Percentiles rank a stretch among this genome's conserved stretches.
Conservation (phyloP, 2,888 invertebrate species). For the Autographa gamma region DNA sequence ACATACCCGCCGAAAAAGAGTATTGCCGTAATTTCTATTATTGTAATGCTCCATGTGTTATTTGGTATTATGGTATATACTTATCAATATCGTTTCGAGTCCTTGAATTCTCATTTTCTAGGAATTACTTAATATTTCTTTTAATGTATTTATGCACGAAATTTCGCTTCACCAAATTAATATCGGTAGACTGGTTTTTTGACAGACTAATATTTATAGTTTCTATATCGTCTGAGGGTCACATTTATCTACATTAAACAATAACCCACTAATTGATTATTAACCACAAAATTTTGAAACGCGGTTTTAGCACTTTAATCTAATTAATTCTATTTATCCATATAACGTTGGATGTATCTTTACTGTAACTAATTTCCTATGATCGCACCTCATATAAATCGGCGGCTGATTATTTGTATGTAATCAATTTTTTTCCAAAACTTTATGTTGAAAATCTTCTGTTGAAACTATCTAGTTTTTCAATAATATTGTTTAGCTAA, state of each 20-base stretch:
- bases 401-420: too few species aligned
- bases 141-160: slow-evolving; percentile 1
- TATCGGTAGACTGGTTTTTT: neutral
- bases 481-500: neutral
- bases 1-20: too few species aligned
- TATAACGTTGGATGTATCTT: neutral
- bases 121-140: neutral
- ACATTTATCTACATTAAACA: neutral
- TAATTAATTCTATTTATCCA: neutral
- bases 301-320: neutral
- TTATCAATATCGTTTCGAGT: neutral
- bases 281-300: neutral
- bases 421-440: too few species aligned
- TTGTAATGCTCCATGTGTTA: too few species aligned
- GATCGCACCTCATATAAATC: too few species aligned
- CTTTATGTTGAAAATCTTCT: too few species aligned
- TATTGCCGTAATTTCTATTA: too few species aligned
- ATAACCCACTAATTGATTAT: neutral
- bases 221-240: neutral
- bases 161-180: neutral
- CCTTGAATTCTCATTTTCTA: neutral
- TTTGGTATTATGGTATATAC: too few species aligned
- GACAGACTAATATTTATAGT: neutral
- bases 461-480: too few species aligned
- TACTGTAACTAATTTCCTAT: neutral